These are phyloP conservation scores for Paramormyrops hopkinsi DNA, from an alignment of 2,797 vertebrate genomes.

Conservation along the genomic window DNA sequence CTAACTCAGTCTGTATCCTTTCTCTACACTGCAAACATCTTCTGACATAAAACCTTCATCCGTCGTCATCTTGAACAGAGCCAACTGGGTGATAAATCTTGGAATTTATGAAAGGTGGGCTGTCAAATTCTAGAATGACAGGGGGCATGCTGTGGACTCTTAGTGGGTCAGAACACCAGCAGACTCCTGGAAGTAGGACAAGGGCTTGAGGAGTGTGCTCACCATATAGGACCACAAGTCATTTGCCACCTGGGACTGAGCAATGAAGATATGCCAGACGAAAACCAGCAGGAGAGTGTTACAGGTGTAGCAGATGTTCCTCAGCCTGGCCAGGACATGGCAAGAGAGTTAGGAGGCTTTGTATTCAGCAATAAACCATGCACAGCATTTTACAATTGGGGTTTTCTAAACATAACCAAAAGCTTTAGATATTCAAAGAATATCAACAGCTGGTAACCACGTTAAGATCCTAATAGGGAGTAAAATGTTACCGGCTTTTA, in stretches of 20 bases:
- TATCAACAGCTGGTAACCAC: background rate
- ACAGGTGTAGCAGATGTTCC: constrained; percentile 86
- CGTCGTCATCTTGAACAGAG: background rate
- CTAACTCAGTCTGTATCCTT: background rate
- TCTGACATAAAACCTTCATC: background rate
- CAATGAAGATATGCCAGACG: constrained; percentile 88
- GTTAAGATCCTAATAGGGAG: background rate
- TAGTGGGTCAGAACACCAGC: constrained; percentile 73
- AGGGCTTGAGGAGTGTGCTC: constrained; percentile 73
- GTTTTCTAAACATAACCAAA: background rate
- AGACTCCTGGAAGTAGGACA: constrained; percentile 77
- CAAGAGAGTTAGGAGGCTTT: background rate
- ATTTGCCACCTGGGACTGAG: constrained; percentile 85
- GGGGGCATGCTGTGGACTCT: constrained; percentile 29
- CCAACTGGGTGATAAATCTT: background rate
- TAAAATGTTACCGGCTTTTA: background rate
- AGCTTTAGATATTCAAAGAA: background rate
- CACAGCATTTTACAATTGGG: background rate
- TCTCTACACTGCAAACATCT: background rate
- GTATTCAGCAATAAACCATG: background rate
- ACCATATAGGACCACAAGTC: constrained; percentile 95
- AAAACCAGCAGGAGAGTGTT: constrained; percentile 82
- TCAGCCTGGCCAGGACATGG: constrained; percentile 63
- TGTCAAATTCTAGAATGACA: background rate
- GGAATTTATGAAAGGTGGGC: background rate